Evolutionary conservation across 1,140 invertebrate species (phyloP).

Genomic region (Cryptotermes secundus): DNA sequence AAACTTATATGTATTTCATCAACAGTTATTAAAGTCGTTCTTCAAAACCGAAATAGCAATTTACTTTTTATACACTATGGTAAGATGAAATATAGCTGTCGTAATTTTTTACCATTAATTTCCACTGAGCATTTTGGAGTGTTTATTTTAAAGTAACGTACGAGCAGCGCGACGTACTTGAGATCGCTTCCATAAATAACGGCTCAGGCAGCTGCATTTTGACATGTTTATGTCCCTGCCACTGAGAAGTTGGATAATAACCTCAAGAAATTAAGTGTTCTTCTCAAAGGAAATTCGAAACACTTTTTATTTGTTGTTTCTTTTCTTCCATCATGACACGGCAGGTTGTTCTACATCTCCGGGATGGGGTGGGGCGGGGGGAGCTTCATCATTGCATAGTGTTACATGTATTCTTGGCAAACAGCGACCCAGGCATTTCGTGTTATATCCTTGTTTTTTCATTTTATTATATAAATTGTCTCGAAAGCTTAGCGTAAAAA

Average conservation of each 20-base stretch:
- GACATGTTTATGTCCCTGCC: slow-evolving; percentile 11
- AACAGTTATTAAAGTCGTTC: slow-evolving; percentile 18
- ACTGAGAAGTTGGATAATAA: background rate
- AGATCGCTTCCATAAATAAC: background rate
- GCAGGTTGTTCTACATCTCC: background rate
- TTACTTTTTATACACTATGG: background rate
- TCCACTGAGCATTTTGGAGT: background rate
- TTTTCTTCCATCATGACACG: background rate
- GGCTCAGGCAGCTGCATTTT: background rate
- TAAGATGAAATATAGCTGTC: background rate
- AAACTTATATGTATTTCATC: background rate
- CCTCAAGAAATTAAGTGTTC: background rate
- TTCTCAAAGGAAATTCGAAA: background rate
- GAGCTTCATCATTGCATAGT: background rate
- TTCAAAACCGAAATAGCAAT: slow-evolving; percentile 15
- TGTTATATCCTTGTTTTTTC: too few relatives aligned
- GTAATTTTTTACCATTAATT: background rate
- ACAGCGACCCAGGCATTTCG: too few relatives aligned
- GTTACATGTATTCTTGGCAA: too few relatives aligned
- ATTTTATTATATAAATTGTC: too few relatives aligned
- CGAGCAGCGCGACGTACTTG: background rate
- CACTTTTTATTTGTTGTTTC: background rate
- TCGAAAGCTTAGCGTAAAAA: too few relatives aligned
- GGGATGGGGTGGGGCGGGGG: background rate
- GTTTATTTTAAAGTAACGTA: background rate